Conservation (phyloP, 1,140 invertebrate species). For the Ips typographus region DNA sequence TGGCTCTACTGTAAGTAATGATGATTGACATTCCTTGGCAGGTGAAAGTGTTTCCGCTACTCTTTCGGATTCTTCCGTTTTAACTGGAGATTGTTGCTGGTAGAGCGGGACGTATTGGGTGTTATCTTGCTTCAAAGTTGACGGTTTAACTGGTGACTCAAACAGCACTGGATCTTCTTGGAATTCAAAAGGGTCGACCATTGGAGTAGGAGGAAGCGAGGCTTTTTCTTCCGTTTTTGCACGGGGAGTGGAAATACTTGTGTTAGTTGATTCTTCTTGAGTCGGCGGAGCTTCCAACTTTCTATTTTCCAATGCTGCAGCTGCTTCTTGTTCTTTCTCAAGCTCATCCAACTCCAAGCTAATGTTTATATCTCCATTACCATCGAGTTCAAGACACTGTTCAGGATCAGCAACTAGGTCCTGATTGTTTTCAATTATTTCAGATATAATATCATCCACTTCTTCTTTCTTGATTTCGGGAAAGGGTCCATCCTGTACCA, state of each 20-base stretch:
- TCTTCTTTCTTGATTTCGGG: conserved; percentile 52
- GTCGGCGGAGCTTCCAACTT: neutral
- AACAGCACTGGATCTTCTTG: conserved; percentile 49
- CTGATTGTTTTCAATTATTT: conserved; percentile 49
- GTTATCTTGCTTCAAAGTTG: conserved; percentile 33
- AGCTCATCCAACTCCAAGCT: conserved; percentile 49
- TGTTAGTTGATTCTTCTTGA: neutral
- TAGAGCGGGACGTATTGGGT: conserved; percentile 33
- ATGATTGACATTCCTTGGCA: neutral
- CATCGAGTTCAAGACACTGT: conserved; percentile 48
- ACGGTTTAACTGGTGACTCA: conserved; percentile 39
- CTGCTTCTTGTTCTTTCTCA: conserved; percentile 39
- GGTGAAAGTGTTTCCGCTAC: neutral
- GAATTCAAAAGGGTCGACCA: conserved; percentile 56
- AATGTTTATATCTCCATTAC: conserved; percentile 48
- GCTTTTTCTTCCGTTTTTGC: conserved; percentile 2
- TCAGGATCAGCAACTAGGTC: conserved; percentile 51
- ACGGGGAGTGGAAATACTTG: neutral
- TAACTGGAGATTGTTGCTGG: conserved; percentile 29
- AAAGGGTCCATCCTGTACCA: conserved; percentile 46
- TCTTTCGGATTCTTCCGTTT: conserved; percentile 13
- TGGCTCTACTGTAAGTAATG: neutral
- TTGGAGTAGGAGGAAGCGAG: conserved; percentile 21
- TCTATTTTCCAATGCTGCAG: neutral
- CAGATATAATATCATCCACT: conserved; percentile 50